Percentiles rank a stretch among this genome's conserved stretches.
phyloP scores from a whole-genome alignment of 2,113 vertebrate genomes.

The Hemibagrus wyckioides region DNA sequence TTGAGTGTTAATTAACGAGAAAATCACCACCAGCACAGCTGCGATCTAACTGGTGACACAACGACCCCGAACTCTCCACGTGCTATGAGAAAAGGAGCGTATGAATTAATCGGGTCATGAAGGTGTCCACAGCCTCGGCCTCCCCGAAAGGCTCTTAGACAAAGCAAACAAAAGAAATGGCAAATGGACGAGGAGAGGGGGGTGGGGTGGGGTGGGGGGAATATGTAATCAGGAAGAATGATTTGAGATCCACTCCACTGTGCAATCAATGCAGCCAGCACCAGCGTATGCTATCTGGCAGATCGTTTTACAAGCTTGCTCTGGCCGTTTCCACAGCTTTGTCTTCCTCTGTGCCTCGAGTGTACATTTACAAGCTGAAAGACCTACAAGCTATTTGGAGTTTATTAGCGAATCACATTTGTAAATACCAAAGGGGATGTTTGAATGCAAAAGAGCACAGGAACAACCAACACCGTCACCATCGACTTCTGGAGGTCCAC shows the following conservation, averaged over 20 bases:
- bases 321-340: not conserved
- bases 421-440: not conserved
- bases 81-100: not conserved
- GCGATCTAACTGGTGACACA: not conserved
- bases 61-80: no score
- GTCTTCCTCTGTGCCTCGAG: not conserved
- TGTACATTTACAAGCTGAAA: not conserved
- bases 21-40: no score
- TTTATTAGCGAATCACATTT: not conserved
- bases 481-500: not conserved
- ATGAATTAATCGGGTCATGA: not conserved
- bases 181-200: not conserved
- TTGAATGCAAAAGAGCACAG: not conserved
- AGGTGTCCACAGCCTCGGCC: no score
- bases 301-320: not conserved
- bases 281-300: not conserved
- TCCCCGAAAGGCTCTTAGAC: not conserved
- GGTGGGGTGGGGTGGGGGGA: not conserved
- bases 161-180: not conserved
- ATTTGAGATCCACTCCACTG: not conserved
- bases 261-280: not conserved
- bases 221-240: not conserved
- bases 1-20: not conserved
- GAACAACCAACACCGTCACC: no score
- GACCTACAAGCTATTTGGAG: not conserved